These are phyloP conservation scores for Apotomis betuletana DNA, from an alignment of 2,888 invertebrate species.

Conservation along the genomic window DNA sequence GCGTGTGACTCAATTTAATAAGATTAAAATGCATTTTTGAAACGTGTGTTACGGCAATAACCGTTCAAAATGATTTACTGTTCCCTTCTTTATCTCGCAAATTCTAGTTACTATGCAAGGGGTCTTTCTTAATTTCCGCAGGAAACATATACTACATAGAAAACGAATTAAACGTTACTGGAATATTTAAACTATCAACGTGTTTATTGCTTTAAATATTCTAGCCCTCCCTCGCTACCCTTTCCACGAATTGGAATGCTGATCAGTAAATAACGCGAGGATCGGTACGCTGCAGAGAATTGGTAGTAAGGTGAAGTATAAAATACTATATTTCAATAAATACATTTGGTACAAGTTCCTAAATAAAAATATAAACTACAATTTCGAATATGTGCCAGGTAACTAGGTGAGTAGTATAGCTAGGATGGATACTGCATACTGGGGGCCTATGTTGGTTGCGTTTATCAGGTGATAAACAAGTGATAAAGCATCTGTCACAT, in stretches of 20 bases:
- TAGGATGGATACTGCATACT: too few relatives aligned
- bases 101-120: slow-evolving; percentile 51
- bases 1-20: slow-evolving; percentile 1
- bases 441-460: too few relatives aligned
- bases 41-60: slow-evolving; percentile 37
- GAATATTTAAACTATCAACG: slow-evolving; percentile 32
- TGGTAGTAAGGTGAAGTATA: too few relatives aligned
- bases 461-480: too few relatives aligned
- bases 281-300: too few relatives aligned
- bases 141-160: slow-evolving; percentile 48
- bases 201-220: slow-evolving; percentile 18
- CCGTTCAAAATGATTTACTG: slow-evolving; percentile 32
- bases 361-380: too few relatives aligned
- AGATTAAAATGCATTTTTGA: slow-evolving; percentile 25
- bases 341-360: too few relatives aligned
- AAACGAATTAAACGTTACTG: slow-evolving; percentile 30
- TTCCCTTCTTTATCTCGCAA: slow-evolving; percentile 45
- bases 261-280: neutral
- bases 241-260: neutral
- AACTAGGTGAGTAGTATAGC: too few relatives aligned
- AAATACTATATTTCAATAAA: too few relatives aligned
- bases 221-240: neutral
- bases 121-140: slow-evolving; percentile 57
- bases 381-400: too few relatives aligned
- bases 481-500: too few relatives aligned